Evolutionary conservation across 2,113 vertebrate species (phyloP).

Genomic region (Alces alces): DNA sequence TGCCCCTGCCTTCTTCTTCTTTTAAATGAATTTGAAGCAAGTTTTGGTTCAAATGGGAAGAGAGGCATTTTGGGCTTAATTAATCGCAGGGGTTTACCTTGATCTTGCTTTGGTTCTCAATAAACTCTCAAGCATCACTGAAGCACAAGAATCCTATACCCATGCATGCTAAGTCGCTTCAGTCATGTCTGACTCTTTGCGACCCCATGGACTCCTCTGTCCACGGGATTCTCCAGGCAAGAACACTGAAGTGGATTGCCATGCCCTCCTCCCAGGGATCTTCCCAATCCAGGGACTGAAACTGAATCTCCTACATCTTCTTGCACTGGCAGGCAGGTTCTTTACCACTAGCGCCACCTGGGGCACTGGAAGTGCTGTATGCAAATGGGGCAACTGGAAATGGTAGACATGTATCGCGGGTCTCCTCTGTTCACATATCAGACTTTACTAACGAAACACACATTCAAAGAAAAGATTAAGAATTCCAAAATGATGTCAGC

Average conservation of each 20-base stretch:
- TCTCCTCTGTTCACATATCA: neutral
- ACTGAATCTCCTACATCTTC: neutral
- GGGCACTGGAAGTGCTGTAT: neutral
- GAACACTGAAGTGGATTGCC: neutral
- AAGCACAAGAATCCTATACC: neutral
- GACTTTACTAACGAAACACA: neutral
- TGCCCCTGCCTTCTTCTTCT: neutral
- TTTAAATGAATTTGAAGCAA: neutral
- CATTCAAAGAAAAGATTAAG: neutral
- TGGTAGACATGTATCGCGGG: neutral
- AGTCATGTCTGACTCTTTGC: neutral
- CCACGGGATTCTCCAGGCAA: neutral
- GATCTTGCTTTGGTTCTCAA: neutral
- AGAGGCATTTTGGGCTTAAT: neutral
- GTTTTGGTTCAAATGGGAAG: neutral
- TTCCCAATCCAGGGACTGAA: neutral
- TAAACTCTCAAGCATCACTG: neutral
- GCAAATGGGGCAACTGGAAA: neutral
- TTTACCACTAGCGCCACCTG: neutral
- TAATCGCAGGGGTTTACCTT: neutral
- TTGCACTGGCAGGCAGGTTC: neutral
- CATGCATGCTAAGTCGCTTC: neutral
- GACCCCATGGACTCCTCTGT: neutral
- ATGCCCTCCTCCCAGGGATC: neutral
- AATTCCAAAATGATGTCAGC: neutral